These are phyloP conservation scores for Boulengeromyrus knoepffleri DNA, from an alignment of 2,113 vertebrate genomes.

Conservation along the genomic window DNA sequence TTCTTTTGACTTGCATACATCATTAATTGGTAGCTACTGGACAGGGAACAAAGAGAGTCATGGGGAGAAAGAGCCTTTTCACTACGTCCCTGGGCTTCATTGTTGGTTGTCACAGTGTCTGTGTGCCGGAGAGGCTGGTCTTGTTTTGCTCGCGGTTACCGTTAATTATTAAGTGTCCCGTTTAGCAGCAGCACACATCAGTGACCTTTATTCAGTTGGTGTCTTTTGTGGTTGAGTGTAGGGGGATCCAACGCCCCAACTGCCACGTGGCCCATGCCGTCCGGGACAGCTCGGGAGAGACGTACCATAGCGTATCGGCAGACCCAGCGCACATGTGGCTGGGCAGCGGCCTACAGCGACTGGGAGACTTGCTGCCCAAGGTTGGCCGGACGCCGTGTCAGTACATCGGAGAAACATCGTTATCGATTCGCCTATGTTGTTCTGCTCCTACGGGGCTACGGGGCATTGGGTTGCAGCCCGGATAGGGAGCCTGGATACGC, in stretches of 20 bases:
- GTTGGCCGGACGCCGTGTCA: slow-evolving; percentile 33
- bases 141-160: too few relatives aligned
- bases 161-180: neutral
- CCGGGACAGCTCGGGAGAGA: neutral
- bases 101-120: neutral
- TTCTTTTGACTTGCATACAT: slow-evolving; percentile 18
- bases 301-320: neutral
- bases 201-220: neutral
- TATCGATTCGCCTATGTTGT: slow-evolving; percentile 38
- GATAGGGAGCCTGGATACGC: neutral
- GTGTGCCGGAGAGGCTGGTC: neutral
- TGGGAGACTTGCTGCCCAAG: neutral
- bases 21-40: slow-evolving; percentile 12
- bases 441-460: slow-evolving; percentile 25
- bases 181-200: neutral
- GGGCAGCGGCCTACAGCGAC: neutral
- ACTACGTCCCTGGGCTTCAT: neutral
- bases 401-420: slow-evolving; percentile 43
- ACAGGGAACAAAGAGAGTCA: neutral
- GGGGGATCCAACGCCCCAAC: neutral
- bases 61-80: neutral
- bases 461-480: slow-evolving; percentile 38
- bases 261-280: neutral
- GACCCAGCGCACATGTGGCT: neutral
- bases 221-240: neutral